Evolutionary conservation across 2,113 vertebrate genomes (phyloP), one percentile per base, ranked within the genome.

Genomic region (Phasianus colchicus): DNA sequence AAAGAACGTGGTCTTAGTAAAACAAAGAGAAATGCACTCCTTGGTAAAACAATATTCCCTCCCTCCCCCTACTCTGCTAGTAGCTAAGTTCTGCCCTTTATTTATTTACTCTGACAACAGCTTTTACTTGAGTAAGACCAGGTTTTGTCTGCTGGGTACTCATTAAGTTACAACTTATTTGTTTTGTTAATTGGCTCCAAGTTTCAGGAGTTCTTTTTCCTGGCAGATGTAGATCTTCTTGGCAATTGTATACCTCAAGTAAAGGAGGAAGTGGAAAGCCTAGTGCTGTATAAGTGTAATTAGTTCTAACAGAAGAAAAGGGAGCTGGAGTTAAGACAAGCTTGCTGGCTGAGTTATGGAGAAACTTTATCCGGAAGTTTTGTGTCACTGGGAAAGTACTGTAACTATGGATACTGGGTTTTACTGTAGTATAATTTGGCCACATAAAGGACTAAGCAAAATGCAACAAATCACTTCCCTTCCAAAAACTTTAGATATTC

Each of bases 381-480:
- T 84, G 40, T 92, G 89, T 94, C 92, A 96, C 66, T 93, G 94
- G 93, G 86, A 94, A 97, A 92, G 66, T 61, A 88, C 76, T 91
- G 94, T 95, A 96, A 94, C 94, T 96, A 97, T 97, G 52, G 96
- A 96, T 97, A 97, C 94, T 89, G 83, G 71, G 80, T 63, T 93
- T 95, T 90, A 93, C 88, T 76, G 89, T 92, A 94, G 89, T 95
- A 95, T 96, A 96, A 96, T 96, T 96, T 92, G 91, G 61, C 75
- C 69, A 86, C 89, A 93, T 93, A 95, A 97, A 96, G 83, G 72
- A 69, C 65, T 50, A 54, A 91, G 88, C 34, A 91, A 96, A 97
- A 95, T 69, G 65, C 95, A 96, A 97, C 94, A 93, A 96, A 97
- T 96, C 94, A 74, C 86, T 95, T 97, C 88, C 90, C 70, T 91